Conservation (phyloP, 2,113 vertebrate species). For the Solea solea region DNA sequence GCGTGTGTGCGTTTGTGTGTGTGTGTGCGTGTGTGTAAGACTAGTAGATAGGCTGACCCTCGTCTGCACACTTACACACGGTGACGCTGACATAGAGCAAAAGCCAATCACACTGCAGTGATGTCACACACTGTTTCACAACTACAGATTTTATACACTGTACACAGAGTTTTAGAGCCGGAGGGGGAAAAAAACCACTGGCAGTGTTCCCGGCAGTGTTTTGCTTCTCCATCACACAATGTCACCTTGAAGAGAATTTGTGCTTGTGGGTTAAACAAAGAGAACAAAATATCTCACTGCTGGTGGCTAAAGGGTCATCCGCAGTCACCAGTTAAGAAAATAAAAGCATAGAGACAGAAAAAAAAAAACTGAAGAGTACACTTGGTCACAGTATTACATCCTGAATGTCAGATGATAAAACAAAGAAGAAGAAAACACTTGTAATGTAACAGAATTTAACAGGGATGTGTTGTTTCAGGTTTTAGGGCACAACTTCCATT, state of each 20-base stretch:
- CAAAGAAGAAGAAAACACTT: slow-evolving; percentile 30
- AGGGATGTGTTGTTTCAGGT: slow-evolving; percentile 35
- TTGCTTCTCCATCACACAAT: slow-evolving; percentile 42
- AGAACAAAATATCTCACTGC: neutral
- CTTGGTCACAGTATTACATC: slow-evolving; percentile 72
- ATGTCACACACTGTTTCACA: slow-evolving; percentile 60
- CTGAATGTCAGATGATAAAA: slow-evolving; percentile 51
- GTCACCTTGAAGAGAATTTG: slow-evolving; percentile 63
- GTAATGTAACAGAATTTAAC: slow-evolving; percentile 12
- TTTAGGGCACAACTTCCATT: slow-evolving; percentile 22
- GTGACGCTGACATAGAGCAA: slow-evolving; percentile 58
- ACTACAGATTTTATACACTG: slow-evolving; percentile 64
- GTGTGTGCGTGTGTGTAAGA: slow-evolving; percentile 8
- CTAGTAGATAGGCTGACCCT: slow-evolving; percentile 33
- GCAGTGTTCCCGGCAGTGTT: slow-evolving; percentile 65
- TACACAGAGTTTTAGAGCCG: slow-evolving; percentile 53
- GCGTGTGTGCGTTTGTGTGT: slow-evolving; percentile 1
- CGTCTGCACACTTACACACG: slow-evolving; percentile 42
- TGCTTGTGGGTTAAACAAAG: slow-evolving; percentile 63
- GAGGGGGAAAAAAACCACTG: slow-evolving; percentile 37
- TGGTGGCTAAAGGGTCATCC: neutral
- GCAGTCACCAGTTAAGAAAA: slow-evolving; percentile 33
- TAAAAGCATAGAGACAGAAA: slow-evolving; percentile 22
- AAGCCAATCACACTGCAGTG: slow-evolving; percentile 53
- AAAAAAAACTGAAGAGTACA: slow-evolving; percentile 41